Evolutionary conservation across 2,113 vertebrate species (phyloP).

Genomic region (Marmota flaviventris): DNA sequence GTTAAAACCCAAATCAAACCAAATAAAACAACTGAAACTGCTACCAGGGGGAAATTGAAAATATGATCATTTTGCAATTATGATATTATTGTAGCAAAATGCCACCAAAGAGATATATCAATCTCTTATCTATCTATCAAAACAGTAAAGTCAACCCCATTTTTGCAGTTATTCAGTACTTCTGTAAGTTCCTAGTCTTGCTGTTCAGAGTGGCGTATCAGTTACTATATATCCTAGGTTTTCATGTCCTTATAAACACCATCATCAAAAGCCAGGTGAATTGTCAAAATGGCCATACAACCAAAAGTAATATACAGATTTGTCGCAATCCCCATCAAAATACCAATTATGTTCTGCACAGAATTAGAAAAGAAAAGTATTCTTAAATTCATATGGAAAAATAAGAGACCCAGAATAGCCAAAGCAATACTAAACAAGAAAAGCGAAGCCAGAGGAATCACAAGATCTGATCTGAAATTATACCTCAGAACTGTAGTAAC

Average conservation of each 20-base stretch:
- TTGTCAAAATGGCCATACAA: too few relatives aligned
- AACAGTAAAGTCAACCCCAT: not conserved
- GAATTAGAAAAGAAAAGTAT: too few relatives aligned
- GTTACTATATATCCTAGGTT: not conserved
- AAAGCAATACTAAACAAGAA: too few relatives aligned
- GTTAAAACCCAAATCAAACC: not conserved
- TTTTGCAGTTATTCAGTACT: not conserved
- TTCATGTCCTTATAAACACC: not conserved
- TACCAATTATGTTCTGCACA: too few relatives aligned
- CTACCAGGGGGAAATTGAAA: not conserved
- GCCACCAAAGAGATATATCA: not conserved
- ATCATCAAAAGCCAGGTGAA: not conserved
- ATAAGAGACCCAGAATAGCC: too few relatives aligned
- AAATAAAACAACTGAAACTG: conserved; percentile 35
- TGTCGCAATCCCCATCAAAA: too few relatives aligned
- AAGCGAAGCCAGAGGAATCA: too few relatives aligned
- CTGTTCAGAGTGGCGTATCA: not conserved
- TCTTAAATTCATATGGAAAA: too few relatives aligned
- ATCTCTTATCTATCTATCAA: not conserved
- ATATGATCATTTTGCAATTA: not conserved
- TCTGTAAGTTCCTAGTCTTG: not conserved
- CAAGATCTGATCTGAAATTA: too few relatives aligned
- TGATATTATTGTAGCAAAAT: not conserved
- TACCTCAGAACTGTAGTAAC: too few relatives aligned
- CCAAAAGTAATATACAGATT: too few relatives aligned